These are phyloP conservation scores for Nycteola revayana DNA, from an alignment of 2,888 invertebrate genomes.

Conservation along the genomic window DNA sequence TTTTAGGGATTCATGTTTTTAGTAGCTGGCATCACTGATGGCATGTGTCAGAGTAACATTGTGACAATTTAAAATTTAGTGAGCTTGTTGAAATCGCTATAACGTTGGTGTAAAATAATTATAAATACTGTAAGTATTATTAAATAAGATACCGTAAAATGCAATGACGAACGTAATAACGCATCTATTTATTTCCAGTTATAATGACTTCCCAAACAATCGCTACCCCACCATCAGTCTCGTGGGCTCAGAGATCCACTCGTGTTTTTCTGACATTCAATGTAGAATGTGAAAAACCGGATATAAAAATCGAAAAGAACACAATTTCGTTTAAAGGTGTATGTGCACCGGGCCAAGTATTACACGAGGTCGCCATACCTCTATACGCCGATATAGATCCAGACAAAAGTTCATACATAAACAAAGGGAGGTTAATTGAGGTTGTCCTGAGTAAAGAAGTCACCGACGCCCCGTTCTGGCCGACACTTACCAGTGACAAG, in stretches of 20 bases:
- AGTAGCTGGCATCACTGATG: no score
- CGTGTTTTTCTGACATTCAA: slow-evolving; percentile 92
- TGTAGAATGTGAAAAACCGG: slow-evolving; percentile 91
- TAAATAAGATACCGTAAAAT: no score
- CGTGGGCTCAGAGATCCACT: slow-evolving; percentile 95
- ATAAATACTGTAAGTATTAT: no score
- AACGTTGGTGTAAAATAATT: no score
- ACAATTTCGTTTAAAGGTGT: slow-evolving; percentile 90
- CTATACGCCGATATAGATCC: slow-evolving; percentile 92
- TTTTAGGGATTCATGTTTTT: no score
- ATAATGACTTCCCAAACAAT: slow-evolving; percentile 46
- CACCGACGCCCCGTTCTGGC: slow-evolving; percentile 91
- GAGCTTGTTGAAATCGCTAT: no score
- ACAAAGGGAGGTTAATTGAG: slow-evolving; percentile 88
- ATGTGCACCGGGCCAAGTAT: slow-evolving; percentile 91
- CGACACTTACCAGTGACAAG: slow-evolving; percentile 90
- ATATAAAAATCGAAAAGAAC: slow-evolving; percentile 86
- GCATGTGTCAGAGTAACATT: no score
- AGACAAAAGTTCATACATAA: slow-evolving; percentile 86
- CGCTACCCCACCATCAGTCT: slow-evolving; percentile 85
- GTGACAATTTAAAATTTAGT: no score
- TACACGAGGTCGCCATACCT: slow-evolving; percentile 93
- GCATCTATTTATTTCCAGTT: slow-evolving; percentile 23
- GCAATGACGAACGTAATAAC: no score
- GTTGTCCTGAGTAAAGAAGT: slow-evolving; percentile 85